Percentiles rank a stretch among this genome's conserved stretches.
phyloP scores from a whole-genome alignment of 2,797 vertebrate genomes.

The Sebastes nivosus region DNA sequence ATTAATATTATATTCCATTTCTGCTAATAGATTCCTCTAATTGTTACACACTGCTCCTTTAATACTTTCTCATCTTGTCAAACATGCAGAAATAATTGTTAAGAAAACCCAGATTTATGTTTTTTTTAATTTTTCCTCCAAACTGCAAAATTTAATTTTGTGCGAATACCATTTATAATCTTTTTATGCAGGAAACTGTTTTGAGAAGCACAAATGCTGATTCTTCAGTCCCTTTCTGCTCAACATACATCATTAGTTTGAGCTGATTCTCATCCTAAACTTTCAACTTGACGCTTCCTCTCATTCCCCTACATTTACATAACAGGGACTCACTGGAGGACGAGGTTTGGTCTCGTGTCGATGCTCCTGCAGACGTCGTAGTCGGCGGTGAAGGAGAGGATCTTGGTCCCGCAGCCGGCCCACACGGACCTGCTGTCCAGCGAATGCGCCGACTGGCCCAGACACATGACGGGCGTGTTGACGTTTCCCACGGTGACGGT shows the following conservation, averaged over 20 bases:
- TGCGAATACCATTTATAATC: neutral
- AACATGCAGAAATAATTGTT: neutral
- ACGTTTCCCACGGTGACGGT: constrained; percentile 83
- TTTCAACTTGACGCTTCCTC: neutral
- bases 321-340: constrained; percentile 84
- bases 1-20: too few relatives aligned
- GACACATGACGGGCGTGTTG: constrained; percentile 89
- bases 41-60: too few relatives aligned
- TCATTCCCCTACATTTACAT: neutral
- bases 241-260: neutral
- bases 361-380: constrained; percentile 88
- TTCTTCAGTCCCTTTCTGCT: neutral
- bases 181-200: neutral
- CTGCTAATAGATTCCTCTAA: too few relatives aligned
- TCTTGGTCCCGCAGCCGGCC: constrained; percentile 91
- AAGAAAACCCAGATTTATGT: neutral
- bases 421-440: constrained; percentile 86
- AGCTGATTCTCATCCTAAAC: neutral
- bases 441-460: constrained; percentile 84
- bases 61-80: neutral
- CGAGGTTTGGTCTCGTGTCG: constrained; percentile 85
- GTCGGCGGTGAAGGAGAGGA: constrained; percentile 87
- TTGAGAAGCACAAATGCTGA: too few relatives aligned
- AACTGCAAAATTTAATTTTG: neutral
- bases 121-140: neutral